Percentiles rank a stretch among this genome's conserved stretches.
Conservation (phyloP, 2,888 invertebrate genomes). For the Strigamia maritima region DNA sequence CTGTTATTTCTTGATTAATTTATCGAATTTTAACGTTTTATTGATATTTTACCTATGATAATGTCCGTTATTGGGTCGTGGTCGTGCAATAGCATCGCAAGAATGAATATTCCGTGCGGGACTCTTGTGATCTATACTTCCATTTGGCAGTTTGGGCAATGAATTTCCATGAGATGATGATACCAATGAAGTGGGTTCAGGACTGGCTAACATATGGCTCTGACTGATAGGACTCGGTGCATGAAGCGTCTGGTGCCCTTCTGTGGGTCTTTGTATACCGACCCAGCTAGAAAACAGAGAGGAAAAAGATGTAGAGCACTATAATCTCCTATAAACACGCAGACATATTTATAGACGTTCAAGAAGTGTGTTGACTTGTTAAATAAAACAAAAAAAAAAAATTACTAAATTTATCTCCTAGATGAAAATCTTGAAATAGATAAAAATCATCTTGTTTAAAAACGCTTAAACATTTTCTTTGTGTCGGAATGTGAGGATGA, state of each 20-base stretch:
- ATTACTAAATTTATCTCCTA: no score
- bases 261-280: conserved; percentile 22
- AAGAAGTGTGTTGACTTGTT: conserved; percentile 1
- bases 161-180: conserved; percentile 38
- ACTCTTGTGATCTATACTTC: background rate
- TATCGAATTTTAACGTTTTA: no score
- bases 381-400: background rate
- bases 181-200: conserved; percentile 35
- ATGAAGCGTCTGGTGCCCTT: conserved; percentile 31
- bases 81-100: conserved; percentile 31
- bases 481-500: background rate
- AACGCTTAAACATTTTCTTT: background rate
- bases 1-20: no score
- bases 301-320: background rate
- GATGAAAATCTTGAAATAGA: no score
- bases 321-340: background rate
- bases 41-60: conserved; percentile 26
- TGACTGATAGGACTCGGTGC: conserved; percentile 39
- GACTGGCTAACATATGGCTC: conserved; percentile 39
- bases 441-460: no score
- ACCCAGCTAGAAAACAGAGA: conserved; percentile 33
- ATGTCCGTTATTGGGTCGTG: conserved; percentile 32
- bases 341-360: background rate
- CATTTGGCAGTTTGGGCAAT: conserved; percentile 37
- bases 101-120: conserved; percentile 3